phyloP scores from a whole-genome alignment of 2,888 invertebrate genomes.

The Drosophila pullipes region DNA sequence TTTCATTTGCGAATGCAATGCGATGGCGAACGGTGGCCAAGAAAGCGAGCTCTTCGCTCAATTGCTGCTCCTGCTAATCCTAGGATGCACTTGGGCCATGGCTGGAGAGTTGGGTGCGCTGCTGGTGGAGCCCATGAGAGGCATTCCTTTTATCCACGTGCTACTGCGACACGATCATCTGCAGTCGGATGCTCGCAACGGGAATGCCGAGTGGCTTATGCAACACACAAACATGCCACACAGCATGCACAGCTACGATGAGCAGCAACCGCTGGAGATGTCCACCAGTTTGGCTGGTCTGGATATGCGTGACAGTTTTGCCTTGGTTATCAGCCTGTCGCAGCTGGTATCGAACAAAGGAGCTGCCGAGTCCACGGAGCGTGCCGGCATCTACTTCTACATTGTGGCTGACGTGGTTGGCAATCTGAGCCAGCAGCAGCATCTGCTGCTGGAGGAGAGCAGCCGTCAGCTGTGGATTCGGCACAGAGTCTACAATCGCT shows the following conservation, averaged over 20 bases:
- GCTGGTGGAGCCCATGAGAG: conserved; percentile 42
- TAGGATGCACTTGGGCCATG: background rate
- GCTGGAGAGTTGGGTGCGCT: conserved; percentile 24
- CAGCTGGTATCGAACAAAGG: conserved; percentile 51
- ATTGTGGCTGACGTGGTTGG: conserved; percentile 49
- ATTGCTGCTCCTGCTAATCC: conserved; percentile 5
- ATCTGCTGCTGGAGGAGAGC: conserved; percentile 51
- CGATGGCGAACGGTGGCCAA: conserved; percentile 34
- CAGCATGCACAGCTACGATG: conserved; percentile 40
- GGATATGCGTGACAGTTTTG: conserved; percentile 62
- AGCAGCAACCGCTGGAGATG: conserved; percentile 19
- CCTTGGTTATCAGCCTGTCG: conserved; percentile 60
- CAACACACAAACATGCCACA: conserved; percentile 35
- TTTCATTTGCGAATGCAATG: conserved; percentile 51
- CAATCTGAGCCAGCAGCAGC: conserved; percentile 22
- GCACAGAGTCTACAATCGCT: conserved; percentile 66
- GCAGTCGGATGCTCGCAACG: conserved; percentile 60
- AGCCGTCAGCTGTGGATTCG: conserved; percentile 69
- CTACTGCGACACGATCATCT: conserved; percentile 48
- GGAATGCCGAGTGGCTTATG: conserved; percentile 68
- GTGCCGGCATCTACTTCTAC: conserved; percentile 71
- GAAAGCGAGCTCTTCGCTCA: background rate
- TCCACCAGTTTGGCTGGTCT: background rate
- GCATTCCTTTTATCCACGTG: conserved; percentile 59
- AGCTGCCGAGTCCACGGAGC: conserved; percentile 48